Evolutionary conservation across 2,888 invertebrate species (phyloP).

Genomic region (Limenitis camilla): DNA sequence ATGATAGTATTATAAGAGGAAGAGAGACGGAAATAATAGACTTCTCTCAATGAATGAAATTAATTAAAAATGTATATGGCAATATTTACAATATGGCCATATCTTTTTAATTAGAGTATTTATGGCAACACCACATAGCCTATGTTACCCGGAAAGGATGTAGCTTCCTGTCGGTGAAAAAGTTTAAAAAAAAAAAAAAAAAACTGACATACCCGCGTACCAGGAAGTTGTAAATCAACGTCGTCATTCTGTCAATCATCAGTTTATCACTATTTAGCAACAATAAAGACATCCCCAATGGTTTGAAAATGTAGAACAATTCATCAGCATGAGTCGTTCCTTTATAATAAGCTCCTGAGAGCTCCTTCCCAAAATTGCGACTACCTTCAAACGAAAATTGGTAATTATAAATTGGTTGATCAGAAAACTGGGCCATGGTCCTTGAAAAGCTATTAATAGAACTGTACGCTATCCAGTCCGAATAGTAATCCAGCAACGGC

Average conservation of each 20-base stretch:
- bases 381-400: constrained; percentile 53
- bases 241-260: constrained; percentile 48
- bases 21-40: too few relatives aligned
- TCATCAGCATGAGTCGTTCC: constrained; percentile 60
- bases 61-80: too few relatives aligned
- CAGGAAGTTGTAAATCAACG: constrained; percentile 61
- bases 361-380: constrained; percentile 48
- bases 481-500: constrained; percentile 45
- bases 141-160: too few relatives aligned
- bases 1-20: too few relatives aligned
- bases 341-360: constrained; percentile 34
- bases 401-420: constrained; percentile 51
- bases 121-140: too few relatives aligned
- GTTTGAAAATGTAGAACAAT: constrained; percentile 61
- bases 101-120: too few relatives aligned
- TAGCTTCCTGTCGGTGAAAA: not conserved
- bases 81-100: too few relatives aligned
- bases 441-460: constrained; percentile 45
- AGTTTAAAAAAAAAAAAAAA: not conserved
- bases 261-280: constrained; percentile 38
- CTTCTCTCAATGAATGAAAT: too few relatives aligned
- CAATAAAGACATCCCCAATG: constrained; percentile 40
- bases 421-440: constrained; percentile 40
- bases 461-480: constrained; percentile 54
- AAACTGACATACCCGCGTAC: constrained; percentile 44